Percentiles rank a stretch among this genome's conserved stretches.
Conservation (phyloP, 2,888 invertebrate species). For the Caprella mutica region DNA sequence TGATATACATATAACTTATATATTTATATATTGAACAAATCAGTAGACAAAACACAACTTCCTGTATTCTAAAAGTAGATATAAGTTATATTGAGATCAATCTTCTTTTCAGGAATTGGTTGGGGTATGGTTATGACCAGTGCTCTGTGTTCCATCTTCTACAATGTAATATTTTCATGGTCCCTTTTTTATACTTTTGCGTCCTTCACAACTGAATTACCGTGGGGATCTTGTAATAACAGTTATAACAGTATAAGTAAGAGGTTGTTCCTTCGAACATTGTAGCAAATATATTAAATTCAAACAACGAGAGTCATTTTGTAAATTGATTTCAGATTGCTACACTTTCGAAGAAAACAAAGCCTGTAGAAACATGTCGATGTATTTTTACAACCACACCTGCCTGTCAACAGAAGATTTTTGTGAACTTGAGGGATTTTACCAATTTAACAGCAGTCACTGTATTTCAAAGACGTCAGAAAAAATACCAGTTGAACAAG, state of each 20-base stretch:
- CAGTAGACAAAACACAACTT: too few species aligned
- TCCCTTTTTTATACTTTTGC: conserved; percentile 63
- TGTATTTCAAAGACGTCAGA: neutral
- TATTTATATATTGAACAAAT: too few species aligned
- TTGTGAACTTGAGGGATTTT: conserved; percentile 7
- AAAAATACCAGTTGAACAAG: neutral
- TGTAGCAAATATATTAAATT: neutral
- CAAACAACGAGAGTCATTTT: too few species aligned
- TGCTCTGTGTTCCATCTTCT: conserved; percentile 26
- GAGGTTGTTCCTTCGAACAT: neutral
- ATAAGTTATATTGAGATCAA: too few species aligned
- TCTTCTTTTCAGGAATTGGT: conserved; percentile 25
- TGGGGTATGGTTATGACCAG: conserved; percentile 20
- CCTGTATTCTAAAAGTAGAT: too few species aligned
- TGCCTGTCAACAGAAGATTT: conserved; percentile 9
- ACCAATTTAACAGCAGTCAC: conserved; percentile 7
- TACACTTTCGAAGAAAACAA: neutral
- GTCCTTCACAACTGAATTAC: conserved; percentile 43
- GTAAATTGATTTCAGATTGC: neutral
- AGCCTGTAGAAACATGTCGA: conserved; percentile 14
- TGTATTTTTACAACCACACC: conserved; percentile 16
- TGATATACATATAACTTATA: too few species aligned
- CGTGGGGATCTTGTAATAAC: conserved; percentile 60
- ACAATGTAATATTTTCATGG: conserved; percentile 48
- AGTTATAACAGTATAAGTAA: conserved; percentile 48